phyloP scores from a whole-genome alignment of 2,797 vertebrate species.

The Threskiornis aethiopicus region DNA sequence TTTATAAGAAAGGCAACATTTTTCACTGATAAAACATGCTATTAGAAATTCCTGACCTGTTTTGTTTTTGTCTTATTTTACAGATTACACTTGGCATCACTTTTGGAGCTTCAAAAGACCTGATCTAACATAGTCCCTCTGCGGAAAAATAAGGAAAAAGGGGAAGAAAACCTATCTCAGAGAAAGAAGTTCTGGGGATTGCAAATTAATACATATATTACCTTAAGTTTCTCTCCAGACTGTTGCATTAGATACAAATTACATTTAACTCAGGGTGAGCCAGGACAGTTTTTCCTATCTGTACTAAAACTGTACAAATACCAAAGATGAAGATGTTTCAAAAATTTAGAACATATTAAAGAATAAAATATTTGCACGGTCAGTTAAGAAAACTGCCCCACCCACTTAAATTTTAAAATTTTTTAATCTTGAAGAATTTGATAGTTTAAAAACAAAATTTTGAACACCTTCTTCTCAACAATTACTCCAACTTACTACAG shows the following conservation, averaged over 20 bases:
- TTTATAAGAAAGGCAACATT: neutral
- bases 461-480: neutral
- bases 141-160: neutral
- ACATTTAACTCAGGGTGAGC: neutral
- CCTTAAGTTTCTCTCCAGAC: neutral
- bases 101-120: neutral
- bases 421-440: neutral
- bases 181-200: neutral
- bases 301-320: neutral
- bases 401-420: neutral
- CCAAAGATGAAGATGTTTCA: neutral
- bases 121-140: neutral
- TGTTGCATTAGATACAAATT: neutral
- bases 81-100: neutral
- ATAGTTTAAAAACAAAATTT: neutral
- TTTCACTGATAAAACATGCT: neutral
- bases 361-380: neutral
- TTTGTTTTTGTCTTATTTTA: neutral
- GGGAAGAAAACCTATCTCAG: neutral
- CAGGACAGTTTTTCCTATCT: neutral
- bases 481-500: neutral
- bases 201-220: neutral
- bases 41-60: neutral
- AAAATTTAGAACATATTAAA: neutral
- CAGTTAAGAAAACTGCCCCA: neutral